Base-by-base conservation (phyloP, 2,888 invertebrate genomes). In the Drosophila formosana region DNA sequence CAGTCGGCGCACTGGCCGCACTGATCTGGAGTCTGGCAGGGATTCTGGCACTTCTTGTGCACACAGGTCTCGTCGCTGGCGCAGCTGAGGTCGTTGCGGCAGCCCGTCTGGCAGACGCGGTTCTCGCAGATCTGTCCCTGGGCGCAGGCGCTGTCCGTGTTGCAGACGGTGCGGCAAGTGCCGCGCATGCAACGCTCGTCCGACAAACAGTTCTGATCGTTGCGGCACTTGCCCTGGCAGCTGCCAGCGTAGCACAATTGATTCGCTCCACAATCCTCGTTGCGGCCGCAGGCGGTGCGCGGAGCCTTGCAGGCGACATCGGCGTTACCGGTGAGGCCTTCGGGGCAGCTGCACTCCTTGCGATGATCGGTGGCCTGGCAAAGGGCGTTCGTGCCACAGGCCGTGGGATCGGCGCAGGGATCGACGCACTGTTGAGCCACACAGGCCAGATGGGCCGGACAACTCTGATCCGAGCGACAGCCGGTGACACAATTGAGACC, bases 1-100 rank as follows among this genome's bases (percentile, higher is more conserved):
- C 98, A 98, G 56, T 95, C 94, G 18, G 97, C 96, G 90, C 98
- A 98, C 50, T 95, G 94, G 50, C 98, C 98, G 90, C 98, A 98
- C 56, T 95, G 94, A 56, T 94, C 94, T 9, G 93, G 94, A 61
- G 94, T 94, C 78, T 95, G 94, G 88, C 98, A 98, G 7, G 98
- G 97, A 83, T 92, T 95, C 94, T 94, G 95, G 89, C 97, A 97
- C 91, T 96, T 95, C 83, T 96, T 96, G 88, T 95, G 95, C 46
- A 97, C 93, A 90, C 98, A 98, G 11, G 97, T 95, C 91, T 97
- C 94, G 67, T 95, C 94, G 69, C 93, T 93, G 7, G 95, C 94
- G 90, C 98, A 98, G 11, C 95, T 94, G 47, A 95, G 95, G 90
- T 98, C 97, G 88, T 95, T 96, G 67, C 97, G 94, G 90, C 98